Base-by-base conservation (phyloP, 1,140 invertebrate genomes). In the Popillia japonica region DNA sequence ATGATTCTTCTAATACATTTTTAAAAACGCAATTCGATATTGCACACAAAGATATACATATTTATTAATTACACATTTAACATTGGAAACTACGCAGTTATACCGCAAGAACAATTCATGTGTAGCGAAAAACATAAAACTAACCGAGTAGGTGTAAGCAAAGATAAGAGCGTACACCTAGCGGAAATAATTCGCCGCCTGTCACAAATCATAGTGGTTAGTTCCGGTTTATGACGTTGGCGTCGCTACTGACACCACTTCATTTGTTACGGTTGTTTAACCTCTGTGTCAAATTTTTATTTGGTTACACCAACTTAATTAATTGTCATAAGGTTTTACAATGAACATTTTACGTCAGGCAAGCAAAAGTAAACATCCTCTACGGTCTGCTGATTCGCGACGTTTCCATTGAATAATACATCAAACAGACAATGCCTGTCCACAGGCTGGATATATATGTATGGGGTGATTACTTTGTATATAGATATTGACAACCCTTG, bases 171-270 rank as follows among this genome's bases (percentile, higher is more conserved):
- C 72, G 34, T 34, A 73, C 72, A 2, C 40, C 77, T 78, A 55
- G 77, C 77, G 77, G 77, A 78, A 78, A 78, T 78, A 78, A 78
- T 78, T 9, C 61, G 27, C 22, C 61, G 61, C 61, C 9, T 8
- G 68, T 40, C 44, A 55, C 77, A 78, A 73, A 42, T 78, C 76
- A 78, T 73, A 44, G 68, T 55, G 72, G 77, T 78, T 78, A 78
- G 77, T 78, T 78, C 77, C 77, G 72, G 76, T 42, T 64, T 68
- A 7, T 74, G 55, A 41, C 34, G 61, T 20, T 40, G 40, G 61
- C 61, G 40, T 42, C 27, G 14, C 41, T 22, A 77, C 76, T 44
- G 59, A 77, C 22, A 61, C 76, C 76, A 40, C 34, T 68, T 77
- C 76, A 72, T 72, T 72, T 72, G 76, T 68, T 77, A 41, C 76